Percentiles rank a stretch among this genome's conserved stretches.
phyloP scores from a whole-genome alignment of 2,888 invertebrate species.

The Gandaritis pyraliata region DNA sequence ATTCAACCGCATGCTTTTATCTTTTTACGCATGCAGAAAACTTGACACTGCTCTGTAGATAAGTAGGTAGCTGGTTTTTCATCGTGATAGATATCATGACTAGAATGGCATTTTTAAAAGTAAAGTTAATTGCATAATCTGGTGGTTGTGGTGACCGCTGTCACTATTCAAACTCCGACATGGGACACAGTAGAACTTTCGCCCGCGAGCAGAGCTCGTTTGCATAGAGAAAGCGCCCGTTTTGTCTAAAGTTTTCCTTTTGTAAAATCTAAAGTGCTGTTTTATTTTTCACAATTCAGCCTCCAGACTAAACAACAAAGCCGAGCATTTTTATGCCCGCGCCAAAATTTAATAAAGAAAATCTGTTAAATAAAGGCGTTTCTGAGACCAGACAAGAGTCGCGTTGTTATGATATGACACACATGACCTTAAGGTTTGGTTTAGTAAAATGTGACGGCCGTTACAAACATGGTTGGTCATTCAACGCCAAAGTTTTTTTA shows the following conservation, averaged over 20 bases:
- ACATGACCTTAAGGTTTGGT: not conserved
- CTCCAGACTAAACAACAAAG: constrained; percentile 48
- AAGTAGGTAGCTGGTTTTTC: too few species aligned
- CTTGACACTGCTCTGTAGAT: not conserved
- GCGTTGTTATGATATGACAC: constrained; percentile 37
- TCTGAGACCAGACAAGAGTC: constrained; percentile 34
- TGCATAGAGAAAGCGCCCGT: constrained; percentile 74
- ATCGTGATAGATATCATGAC: not conserved
- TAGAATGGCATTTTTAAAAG: constrained; percentile 1
- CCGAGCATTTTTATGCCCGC: constrained; percentile 48
- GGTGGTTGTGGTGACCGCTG: constrained; percentile 31
- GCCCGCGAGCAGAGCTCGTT: constrained; percentile 59
- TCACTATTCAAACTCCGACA: constrained; percentile 32
- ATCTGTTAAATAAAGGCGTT: constrained; percentile 45
- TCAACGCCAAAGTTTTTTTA: too few species aligned
- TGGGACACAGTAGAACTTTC: constrained; percentile 60
- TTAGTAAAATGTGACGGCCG: not conserved
- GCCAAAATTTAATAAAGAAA: constrained; percentile 60
- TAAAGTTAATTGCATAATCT: constrained; percentile 9
- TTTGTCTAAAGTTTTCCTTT: constrained; percentile 71
- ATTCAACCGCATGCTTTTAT: not conserved
- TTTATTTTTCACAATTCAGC: constrained; percentile 61
- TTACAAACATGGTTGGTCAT: not conserved
- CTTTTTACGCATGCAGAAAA: too few species aligned
- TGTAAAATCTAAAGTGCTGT: constrained; percentile 65